phyloP scores from a whole-genome alignment of 2,888 invertebrate species.

The Aphelenchoides bicaudatus region DNA sequence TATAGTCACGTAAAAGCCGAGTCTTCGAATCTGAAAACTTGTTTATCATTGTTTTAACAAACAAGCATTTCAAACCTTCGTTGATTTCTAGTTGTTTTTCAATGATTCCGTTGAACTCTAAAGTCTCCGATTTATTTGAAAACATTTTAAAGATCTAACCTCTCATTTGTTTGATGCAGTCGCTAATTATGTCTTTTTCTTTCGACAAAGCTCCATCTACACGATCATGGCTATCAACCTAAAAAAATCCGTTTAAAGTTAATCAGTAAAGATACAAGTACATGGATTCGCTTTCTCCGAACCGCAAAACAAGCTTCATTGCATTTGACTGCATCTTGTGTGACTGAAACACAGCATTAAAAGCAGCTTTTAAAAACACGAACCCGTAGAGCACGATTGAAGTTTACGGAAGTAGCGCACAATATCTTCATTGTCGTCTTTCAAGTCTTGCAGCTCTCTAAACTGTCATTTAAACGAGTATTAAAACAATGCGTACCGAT shows the following conservation, averaged over 20 bases:
- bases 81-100: slow-evolving; percentile 51
- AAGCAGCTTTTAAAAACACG: slow-evolving; percentile 16
- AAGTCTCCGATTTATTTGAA: no score
- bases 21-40: slow-evolving; percentile 41
- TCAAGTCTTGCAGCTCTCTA: slow-evolving; percentile 50
- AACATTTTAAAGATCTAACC: no score
- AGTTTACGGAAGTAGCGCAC: slow-evolving; percentile 44
- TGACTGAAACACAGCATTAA: slow-evolving; percentile 43
- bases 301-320: slow-evolving; percentile 51
- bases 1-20: slow-evolving; percentile 46
- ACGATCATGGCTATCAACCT: slow-evolving; percentile 47
- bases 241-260: not conserved
- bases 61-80: slow-evolving; percentile 34
- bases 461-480: not conserved
- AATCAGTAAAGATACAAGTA: slow-evolving; percentile 6
- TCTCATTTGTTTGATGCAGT: slow-evolving; percentile 44
- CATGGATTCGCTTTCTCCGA: slow-evolving; percentile 51
- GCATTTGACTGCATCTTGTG: slow-evolving; percentile 38
- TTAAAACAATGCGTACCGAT: slow-evolving; percentile 33
- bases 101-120: slow-evolving; percentile 45
- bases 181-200: slow-evolving; percentile 47
- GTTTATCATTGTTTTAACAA: not conserved
- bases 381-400: slow-evolving; percentile 38
- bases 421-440: slow-evolving; percentile 54
- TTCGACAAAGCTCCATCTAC: slow-evolving; percentile 50